phyloP scores from a whole-genome alignment of 2,113 vertebrate species.

The Catharus bicknelli region DNA sequence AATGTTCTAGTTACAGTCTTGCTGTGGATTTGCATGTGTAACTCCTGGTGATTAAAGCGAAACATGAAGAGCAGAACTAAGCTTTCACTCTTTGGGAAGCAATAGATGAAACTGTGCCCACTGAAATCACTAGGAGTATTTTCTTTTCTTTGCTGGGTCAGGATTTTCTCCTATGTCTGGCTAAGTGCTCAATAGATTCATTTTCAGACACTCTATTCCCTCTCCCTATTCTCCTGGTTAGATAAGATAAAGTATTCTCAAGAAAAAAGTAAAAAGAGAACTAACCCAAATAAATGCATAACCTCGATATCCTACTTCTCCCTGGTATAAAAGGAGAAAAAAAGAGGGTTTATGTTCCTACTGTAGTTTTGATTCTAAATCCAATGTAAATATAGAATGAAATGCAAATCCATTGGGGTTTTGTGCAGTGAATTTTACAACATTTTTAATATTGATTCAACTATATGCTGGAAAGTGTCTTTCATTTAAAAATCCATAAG shows the following conservation, averaged over 20 bases:
- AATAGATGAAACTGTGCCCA: not conserved
- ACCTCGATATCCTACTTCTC: conserved; percentile 6
- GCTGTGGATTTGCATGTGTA: conserved; percentile 12
- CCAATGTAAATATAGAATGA: conserved; percentile 37
- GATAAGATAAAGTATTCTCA: conserved; percentile 46
- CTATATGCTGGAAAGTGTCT: not conserved
- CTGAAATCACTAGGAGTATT: not conserved
- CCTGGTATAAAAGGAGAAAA: conserved; percentile 5
- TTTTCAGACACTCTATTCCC: conserved; percentile 25
- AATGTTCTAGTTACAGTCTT: not conserved
- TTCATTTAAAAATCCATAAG: conserved; percentile 32
- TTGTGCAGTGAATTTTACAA: conserved; percentile 23
- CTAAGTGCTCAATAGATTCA: not conserved
- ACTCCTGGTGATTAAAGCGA: not conserved
- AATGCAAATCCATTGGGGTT: conserved; percentile 18
- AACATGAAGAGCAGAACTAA: conserved; percentile 9
- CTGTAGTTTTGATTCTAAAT: conserved; percentile 33
- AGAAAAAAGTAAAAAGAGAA: not conserved
- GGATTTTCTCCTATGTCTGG: conserved; percentile 22
- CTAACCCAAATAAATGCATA: conserved; percentile 40
- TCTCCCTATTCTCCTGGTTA: conserved; percentile 3
- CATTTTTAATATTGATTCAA: conserved; percentile 41
- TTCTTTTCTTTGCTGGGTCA: conserved; percentile 22
- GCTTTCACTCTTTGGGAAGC: not conserved
- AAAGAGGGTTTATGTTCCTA: not conserved